A percentile compares a stretch with the other conserved stretches of the same genome.
Conservation (phyloP, 1,140 invertebrate species). For the Goniozus legneri region DNA sequence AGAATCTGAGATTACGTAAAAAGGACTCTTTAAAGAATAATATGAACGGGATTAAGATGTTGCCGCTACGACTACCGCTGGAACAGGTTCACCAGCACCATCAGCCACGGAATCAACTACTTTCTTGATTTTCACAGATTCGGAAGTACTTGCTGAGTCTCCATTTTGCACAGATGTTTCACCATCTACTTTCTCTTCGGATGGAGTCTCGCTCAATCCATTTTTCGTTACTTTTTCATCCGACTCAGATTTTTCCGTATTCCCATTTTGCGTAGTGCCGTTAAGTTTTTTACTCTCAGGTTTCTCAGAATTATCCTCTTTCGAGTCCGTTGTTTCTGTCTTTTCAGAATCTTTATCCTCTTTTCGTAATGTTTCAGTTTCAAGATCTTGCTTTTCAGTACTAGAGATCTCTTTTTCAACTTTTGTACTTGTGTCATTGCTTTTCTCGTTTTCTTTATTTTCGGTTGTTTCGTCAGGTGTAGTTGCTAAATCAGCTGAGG, state of each 20-base stretch:
- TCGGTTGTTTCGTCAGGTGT: background rate
- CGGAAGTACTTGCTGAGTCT: conserved; percentile 34
- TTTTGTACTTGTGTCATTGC: background rate
- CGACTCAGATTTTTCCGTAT: conserved; percentile 22
- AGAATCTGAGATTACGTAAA: conserved; percentile 44
- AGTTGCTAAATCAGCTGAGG: background rate
- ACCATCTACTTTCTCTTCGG: conserved; percentile 24
- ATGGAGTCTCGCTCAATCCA: conserved; percentile 32
- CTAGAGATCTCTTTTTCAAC: background rate
- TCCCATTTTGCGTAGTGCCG: conserved; percentile 33
- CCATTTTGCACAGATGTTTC: conserved; percentile 37
- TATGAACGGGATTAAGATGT: conserved; percentile 49
- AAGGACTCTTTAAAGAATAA: conserved; percentile 40
- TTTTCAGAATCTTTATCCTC: conserved; percentile 21
- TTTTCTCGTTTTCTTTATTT: background rate
- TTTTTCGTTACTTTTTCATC: conserved; percentile 38
- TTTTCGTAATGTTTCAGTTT: conserved; percentile 13
- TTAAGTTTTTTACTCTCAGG: conserved; percentile 31
- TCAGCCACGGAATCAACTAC: conserved; percentile 47
- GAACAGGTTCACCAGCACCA: conserved; percentile 41
- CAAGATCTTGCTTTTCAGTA: conserved; percentile 14
- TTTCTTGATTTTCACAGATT: conserved; percentile 47
- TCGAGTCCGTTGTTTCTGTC: conserved; percentile 21
- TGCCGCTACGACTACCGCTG: conserved; percentile 47
- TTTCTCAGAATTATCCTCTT: conserved; percentile 23